Evolutionary conservation across 2,113 vertebrate species (phyloP).

Genomic region (Nipponia nippon): DNA sequence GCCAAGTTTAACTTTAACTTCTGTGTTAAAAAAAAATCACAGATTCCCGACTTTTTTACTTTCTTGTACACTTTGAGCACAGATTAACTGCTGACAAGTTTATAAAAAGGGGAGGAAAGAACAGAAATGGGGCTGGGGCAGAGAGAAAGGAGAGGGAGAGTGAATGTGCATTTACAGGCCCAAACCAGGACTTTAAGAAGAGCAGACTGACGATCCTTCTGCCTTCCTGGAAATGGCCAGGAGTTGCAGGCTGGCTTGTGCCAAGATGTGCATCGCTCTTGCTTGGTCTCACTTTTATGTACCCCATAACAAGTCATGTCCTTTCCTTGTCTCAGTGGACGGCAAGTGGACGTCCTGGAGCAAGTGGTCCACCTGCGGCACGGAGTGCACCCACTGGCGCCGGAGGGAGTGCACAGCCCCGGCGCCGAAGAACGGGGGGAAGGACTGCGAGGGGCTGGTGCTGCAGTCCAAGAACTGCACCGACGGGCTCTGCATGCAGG

Average conservation of each 20-base stretch:
- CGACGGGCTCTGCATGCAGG: slow-evolving; percentile 93
- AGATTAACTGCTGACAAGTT: neutral
- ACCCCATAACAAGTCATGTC: neutral
- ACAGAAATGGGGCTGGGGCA: rapidly evolving
- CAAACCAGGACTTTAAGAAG: neutral
- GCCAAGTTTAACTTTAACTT: neutral
- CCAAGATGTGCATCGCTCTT: rapidly evolving
- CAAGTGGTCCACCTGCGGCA: slow-evolving; percentile 94
- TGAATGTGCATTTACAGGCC: neutral
- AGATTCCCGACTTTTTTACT: neutral
- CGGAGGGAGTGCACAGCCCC: slow-evolving; percentile 89
- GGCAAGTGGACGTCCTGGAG: slow-evolving; percentile 93
- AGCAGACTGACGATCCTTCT: neutral
- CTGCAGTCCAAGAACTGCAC: slow-evolving; percentile 96
- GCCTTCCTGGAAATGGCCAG: neutral
- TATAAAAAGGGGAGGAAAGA: neutral
- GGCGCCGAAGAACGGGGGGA: slow-evolving; percentile 89
- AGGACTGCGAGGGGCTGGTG: slow-evolving; percentile 89
- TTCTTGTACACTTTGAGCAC: neutral
- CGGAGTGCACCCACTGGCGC: slow-evolving; percentile 94
- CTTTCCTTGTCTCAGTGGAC: slow-evolving; percentile 80
- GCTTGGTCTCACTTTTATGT: neutral
- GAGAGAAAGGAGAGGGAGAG: neutral
- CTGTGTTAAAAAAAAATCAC: neutral
- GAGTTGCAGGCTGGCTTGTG: neutral